phyloP scores from a whole-genome alignment of 2,113 vertebrate genomes.

The Trichechus manatus region DNA sequence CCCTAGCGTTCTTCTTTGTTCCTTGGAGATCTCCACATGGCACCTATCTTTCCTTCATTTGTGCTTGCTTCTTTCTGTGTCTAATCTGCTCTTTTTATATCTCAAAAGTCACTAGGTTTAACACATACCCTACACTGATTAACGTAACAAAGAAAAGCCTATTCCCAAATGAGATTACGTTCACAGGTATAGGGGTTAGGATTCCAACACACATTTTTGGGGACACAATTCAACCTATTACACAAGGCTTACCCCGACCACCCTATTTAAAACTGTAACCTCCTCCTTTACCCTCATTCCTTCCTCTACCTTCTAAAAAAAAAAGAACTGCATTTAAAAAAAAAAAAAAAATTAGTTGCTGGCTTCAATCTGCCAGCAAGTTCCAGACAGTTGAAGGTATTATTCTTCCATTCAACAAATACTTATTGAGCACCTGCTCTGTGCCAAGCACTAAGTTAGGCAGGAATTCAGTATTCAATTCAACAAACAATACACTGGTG shows the following conservation, averaged over 20 bases:
- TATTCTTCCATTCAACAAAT: neutral
- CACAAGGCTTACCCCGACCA: neutral
- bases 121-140: too few species aligned
- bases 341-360: neutral
- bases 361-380: neutral
- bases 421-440: neutral
- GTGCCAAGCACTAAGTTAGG: neutral
- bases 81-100: too few species aligned
- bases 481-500: neutral
- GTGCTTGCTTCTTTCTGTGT: too few species aligned
- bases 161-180: too few species aligned
- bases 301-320: neutral
- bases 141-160: too few species aligned
- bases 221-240: too few species aligned
- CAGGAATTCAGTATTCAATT: neutral
- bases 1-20: too few species aligned
- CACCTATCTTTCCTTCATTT: too few species aligned
- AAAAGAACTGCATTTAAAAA: conserved; percentile 56
- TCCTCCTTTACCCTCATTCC: neutral
- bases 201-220: too few species aligned
- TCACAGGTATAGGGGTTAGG: too few species aligned
- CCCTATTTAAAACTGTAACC: conserved; percentile 12
- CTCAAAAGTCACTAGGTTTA: too few species aligned
- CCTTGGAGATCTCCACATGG: too few species aligned
- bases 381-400: neutral